A percentile compares a stretch with the other conserved stretches of the same genome.
phyloP scores from a whole-genome alignment of 2,888 invertebrate species.

The Hydrotaea diabolus region DNA sequence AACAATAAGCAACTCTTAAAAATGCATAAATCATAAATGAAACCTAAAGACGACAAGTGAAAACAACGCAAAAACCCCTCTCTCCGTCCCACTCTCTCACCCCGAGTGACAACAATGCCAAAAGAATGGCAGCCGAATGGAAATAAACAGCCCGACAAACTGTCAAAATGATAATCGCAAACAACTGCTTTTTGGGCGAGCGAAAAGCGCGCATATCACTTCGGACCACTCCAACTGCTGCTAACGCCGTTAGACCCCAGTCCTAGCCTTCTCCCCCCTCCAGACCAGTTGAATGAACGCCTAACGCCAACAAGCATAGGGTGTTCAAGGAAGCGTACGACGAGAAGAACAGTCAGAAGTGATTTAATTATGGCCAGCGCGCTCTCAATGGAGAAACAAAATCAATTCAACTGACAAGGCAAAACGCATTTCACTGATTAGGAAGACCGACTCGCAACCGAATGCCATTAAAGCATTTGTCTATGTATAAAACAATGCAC shows the following conservation, averaged over 20 bases:
- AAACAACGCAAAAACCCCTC: conserved; percentile 70
- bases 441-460: conserved; percentile 56
- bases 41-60: conserved; percentile 67
- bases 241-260: too few relatives aligned
- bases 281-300: conserved; percentile 60
- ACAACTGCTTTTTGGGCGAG: conserved; percentile 74
- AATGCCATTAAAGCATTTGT: conserved; percentile 56
- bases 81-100: too few relatives aligned
- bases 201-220: conserved; percentile 53
- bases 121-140: conserved; percentile 50
- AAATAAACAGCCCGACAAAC: conserved; percentile 65
- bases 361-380: conserved; percentile 37
- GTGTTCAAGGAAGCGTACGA: conserved; percentile 68
- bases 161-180: conserved; percentile 78
- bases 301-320: conserved; percentile 51
- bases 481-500: conserved; percentile 20
- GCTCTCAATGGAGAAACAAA: conserved; percentile 52
- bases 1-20: conserved; percentile 79
- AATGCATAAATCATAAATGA: conserved; percentile 76
- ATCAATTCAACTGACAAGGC: conserved; percentile 71
- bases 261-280: too few relatives aligned
- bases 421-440: conserved; percentile 78
- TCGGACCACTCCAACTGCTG: not conserved
- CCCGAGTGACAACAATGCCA: conserved; percentile 6
- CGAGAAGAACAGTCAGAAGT: conserved; percentile 38